Conservation (phyloP, 2,113 vertebrate species). For the Kobus ellipsiprymnus region DNA sequence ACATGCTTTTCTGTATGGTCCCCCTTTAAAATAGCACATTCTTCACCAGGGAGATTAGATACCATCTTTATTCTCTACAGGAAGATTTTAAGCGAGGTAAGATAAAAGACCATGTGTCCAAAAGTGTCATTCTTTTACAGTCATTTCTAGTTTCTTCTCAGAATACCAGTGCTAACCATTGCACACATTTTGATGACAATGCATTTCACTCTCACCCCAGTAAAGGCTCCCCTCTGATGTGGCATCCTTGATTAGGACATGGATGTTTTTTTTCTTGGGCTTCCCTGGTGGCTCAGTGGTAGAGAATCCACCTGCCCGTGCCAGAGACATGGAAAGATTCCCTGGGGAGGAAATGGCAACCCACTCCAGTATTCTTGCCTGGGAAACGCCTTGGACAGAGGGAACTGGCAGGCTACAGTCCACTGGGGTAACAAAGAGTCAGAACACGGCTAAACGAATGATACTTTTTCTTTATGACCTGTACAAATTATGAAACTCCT, state of each 20-base stretch:
- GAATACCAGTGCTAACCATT: not conserved
- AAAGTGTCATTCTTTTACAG: not conserved
- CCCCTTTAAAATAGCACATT: too few species aligned
- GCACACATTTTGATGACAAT: not conserved
- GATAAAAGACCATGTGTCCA: not conserved
- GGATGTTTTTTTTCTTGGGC: not conserved
- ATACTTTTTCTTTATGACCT: not conserved
- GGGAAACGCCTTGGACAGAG: rapidly evolving
- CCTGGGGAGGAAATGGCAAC: not conserved
- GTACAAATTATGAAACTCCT: not conserved
- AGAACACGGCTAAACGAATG: rapidly evolving
- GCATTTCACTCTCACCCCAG: too few species aligned
- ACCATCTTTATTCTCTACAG: not conserved
- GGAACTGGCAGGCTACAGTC: not conserved
- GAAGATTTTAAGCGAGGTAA: not conserved
- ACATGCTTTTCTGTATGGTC: not conserved
- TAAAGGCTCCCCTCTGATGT: not conserved
- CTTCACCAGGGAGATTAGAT: not conserved
- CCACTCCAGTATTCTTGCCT: not conserved
- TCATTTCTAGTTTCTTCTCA: not conserved
- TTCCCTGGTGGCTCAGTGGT: not conserved
- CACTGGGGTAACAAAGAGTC: not conserved
- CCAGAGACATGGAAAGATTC: not conserved
- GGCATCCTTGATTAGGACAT: not conserved
- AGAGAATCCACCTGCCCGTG: not conserved